Conservation (phyloP, 2,888 invertebrate genomes). For the Dromius quadrimaculatus region DNA sequence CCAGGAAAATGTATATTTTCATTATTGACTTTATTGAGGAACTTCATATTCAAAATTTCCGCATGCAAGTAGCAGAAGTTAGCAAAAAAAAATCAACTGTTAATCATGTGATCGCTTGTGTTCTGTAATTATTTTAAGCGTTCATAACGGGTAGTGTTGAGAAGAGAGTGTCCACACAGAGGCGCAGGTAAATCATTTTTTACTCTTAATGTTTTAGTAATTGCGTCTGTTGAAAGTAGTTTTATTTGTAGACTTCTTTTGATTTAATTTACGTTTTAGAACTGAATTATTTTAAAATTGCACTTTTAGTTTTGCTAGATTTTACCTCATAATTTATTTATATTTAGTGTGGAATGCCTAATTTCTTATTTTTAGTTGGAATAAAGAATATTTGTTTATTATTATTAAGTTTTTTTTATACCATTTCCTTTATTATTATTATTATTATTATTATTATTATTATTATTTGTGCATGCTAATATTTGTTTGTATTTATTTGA, state of each 20-base stretch:
- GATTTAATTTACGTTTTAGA: constrained; percentile 59
- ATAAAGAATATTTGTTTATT: constrained; percentile 51
- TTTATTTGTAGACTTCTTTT: constrained; percentile 58
- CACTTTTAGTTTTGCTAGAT: constrained; percentile 47
- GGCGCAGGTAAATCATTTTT: constrained; percentile 38
- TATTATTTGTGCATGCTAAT: constrained; percentile 15
- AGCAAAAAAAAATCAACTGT: too few species aligned
- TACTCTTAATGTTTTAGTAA: constrained; percentile 31
- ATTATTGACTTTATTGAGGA: neutral
- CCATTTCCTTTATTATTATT: constrained; percentile 40
- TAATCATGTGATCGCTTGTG: too few species aligned
- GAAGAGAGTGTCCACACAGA: constrained; percentile 39
- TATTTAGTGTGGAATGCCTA: constrained; percentile 53
- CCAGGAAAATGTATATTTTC: neutral
- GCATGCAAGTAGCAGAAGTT: too few species aligned
- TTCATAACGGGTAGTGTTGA: constrained; percentile 32
- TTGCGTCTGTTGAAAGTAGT: constrained; percentile 46
- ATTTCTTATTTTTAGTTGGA: constrained; percentile 54
- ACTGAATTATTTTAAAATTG: constrained; percentile 37
- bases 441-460: constrained; percentile 6
- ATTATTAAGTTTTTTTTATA: constrained; percentile 46
- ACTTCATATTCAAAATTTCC: too few species aligned
- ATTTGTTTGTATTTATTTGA: too few species aligned
- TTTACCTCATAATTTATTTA: constrained; percentile 52
- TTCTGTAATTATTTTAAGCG: too few species aligned